A percentile compares a stretch with the other conserved stretches of the same genome.
These are phyloP conservation scores for Papilio helenus DNA, from an alignment of 1,140 invertebrate genomes.

Conservation along the genomic window DNA sequence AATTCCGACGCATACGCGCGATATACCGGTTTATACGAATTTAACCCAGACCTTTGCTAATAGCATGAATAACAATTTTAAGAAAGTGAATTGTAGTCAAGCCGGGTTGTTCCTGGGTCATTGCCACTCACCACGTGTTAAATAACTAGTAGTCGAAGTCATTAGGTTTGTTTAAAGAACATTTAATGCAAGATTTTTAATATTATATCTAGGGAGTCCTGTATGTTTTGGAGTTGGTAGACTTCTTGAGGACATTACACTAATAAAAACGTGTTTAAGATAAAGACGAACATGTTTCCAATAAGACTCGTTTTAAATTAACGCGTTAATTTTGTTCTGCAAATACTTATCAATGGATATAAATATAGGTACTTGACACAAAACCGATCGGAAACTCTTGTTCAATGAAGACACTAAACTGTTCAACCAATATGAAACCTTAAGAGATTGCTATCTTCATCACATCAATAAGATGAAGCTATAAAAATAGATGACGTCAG, in stretches of 20 bases:
- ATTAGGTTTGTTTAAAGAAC: not conserved
- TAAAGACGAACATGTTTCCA: too few species aligned
- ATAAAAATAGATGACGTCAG: not conserved
- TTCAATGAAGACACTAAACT: not conserved
- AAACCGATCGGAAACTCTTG: not conserved
- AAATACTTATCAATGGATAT: too few species aligned
- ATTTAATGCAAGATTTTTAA: not conserved
- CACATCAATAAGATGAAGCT: not conserved
- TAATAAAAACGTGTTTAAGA: too few species aligned
- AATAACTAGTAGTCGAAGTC: not conserved
- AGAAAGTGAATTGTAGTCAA: constrained; percentile 18
- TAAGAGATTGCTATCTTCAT: not conserved
- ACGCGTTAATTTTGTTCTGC: too few species aligned
- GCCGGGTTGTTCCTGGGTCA: not conserved
- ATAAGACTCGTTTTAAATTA: too few species aligned
- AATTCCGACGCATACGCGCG: not conserved
- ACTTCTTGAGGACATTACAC: too few species aligned
- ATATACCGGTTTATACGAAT: constrained; percentile 1
- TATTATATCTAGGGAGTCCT: not conserved
- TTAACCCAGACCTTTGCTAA: constrained; percentile 22
- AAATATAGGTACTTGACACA: too few species aligned
- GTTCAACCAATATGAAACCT: not conserved
- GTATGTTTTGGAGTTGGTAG: too few species aligned
- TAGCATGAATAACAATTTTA: constrained; percentile 12
- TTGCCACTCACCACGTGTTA: constrained; percentile 8